Base-by-base conservation (phyloP, 2,113 vertebrate genomes). In the Tauraco erythrolophus region DNA sequence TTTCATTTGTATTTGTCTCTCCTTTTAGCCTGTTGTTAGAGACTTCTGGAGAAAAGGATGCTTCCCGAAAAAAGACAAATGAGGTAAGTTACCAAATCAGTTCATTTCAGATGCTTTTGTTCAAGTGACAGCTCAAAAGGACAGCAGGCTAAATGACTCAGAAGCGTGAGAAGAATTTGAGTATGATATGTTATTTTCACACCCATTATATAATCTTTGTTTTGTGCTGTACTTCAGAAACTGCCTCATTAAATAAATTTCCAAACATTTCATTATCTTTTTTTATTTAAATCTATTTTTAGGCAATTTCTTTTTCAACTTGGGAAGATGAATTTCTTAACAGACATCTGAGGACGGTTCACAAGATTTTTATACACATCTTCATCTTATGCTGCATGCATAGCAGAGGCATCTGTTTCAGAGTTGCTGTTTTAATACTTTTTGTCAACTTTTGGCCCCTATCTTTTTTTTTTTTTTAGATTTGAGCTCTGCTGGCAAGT, bases 71-170 rank as follows among this genome's bases (percentile, higher is more conserved):
- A 93, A 94, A 96, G 88, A 91, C 54, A 83, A 78, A 88, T 85
- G 35, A 96, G 60, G 82, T 82, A 94, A 78, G 68, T 45, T 87
- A 95, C 69, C 45, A 93, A 69, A 95, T 89, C 71, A 84, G 88
- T 82, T 87, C 35, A 84, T 89, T 94, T 96, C 65, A 89, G 85
- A 75, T 91, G 57, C 43, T 88, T 92, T 97, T 94, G 91, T 96
- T 92, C 83, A 89, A 95, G 27, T 94, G 94, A 96, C 94, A 94
- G 48, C 58, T 96, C 46, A 57, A 96, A 97, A 96, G 83, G 85
- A 94, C 79, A 69, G 87, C 48, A 94, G 72, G 83, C 43, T 87
- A 93, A 96, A 94, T 94, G 89, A 93, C 90, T 97, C 93, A 93
- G 88, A 95, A 89, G 51, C 1, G 0, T 86, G 92, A 96, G 81